Evolutionary conservation across 1,140 invertebrate genomes (phyloP).

Genomic region (Tetranychus cinnabarinus): DNA sequence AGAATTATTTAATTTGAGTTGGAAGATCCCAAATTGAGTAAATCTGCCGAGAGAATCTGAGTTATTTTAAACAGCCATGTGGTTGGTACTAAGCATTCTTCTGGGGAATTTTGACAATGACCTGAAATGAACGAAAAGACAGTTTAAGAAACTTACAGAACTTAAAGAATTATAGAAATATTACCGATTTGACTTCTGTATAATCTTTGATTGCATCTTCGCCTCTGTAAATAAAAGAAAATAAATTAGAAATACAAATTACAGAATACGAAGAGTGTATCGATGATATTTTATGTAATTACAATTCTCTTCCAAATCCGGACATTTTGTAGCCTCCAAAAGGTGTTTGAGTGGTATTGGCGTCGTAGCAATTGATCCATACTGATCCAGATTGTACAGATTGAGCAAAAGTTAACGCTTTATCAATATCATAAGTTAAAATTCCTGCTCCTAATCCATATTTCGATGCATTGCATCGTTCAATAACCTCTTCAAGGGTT

Average conservation of each 20-base stretch:
- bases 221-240: constrained; percentile 26
- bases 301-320: constrained; percentile 17
- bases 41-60: too few relatives aligned
- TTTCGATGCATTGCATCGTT: constrained; percentile 61
- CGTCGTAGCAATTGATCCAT: constrained; percentile 57
- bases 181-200: constrained; percentile 41
- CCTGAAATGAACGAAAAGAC: too few relatives aligned
- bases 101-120: neutral
- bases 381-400: constrained; percentile 65
- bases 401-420: constrained; percentile 36
- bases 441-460: constrained; percentile 81
- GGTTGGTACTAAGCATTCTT: neutral
- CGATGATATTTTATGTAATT: constrained; percentile 40
- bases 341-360: constrained; percentile 42
- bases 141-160: too few relatives aligned
- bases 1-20: too few relatives aligned
- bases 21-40: too few relatives aligned
- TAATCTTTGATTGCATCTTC: constrained; percentile 59
- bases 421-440: constrained; percentile 35
- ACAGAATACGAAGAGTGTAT: constrained; percentile 20
- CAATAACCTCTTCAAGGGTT: constrained; percentile 60
- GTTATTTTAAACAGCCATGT: too few relatives aligned
- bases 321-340: constrained; percentile 62
- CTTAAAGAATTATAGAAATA: neutral
- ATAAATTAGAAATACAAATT: neutral